Evolutionary conservation across 1,140 invertebrate genomes (phyloP), one percentile per base, ranked within the genome.

Genomic region (Ceratitis capitata): DNA sequence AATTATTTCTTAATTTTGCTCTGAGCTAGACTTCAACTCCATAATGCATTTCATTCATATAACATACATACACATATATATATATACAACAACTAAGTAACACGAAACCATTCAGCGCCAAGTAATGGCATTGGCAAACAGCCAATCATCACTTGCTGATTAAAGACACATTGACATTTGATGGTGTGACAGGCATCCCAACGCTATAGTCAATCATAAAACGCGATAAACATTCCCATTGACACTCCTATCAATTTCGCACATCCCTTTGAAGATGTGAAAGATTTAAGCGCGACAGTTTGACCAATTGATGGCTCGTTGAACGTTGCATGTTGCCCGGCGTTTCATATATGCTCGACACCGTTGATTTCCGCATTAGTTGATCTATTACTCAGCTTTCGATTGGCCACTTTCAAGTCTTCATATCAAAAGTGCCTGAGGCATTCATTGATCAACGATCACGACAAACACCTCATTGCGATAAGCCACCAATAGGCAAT

Each of bases 191-290:
- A 53, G 42, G 29, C 47, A 83, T 83, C 82, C 82, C 82, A 51
- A 29, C 35, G 82, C 82, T 83, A 83, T 51, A 83, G 69, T 78
- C 47, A 42, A 83, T 83, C 53, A 51, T 35, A 83, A 53, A 58
- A 35, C 82, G 47, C 53, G n/a, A 53, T 26, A 83, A 35, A 35
- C 82, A 58, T 26, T 45, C 82, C 47, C 42, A 83, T 83, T 83
- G 82, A 83, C 82, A 53, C 82, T 83, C 53, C 82, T 51, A 83
- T 83, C 82, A 83, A 83, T 83, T 83, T 83, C 82, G 49, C 82
- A 83, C 82, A 53, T 83, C 35, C 23, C 39, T 78, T 78, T 23
- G n/a, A 78, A 78, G 69, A 78, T 45, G 45, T 45, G n/a, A 45
- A 78, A 78, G 69, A n/a, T 78, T 78, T 45, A 78, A n/a, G 69